Evolutionary conservation across 2,797 vertebrate genomes (phyloP), one percentile per base, ranked within the genome.

Genomic region (Telmatherina bonti): DNA sequence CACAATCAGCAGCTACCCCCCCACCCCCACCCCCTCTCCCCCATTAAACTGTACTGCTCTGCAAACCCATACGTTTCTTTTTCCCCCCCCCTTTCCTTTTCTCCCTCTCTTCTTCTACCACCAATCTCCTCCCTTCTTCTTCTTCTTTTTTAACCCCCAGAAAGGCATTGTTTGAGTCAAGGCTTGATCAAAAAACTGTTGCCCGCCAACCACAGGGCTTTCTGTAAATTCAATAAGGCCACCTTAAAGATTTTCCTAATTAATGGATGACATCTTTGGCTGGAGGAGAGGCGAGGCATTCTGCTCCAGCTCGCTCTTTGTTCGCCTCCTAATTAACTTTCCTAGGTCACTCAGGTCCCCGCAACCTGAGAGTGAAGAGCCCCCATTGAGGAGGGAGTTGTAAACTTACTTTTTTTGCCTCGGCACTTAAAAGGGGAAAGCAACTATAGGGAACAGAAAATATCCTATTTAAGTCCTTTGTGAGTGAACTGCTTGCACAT

Each of bases 201-300:
- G 96, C 94, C 97, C 94, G 96, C 96, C 96, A 96, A 97, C 96
- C 93, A 94, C 95, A 93, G 93, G 92, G 94, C 96, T 97, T 96
- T 98, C 96, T 97, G 96, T 97, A 96, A 95, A 95, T 96, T 97
- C 96, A 97, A 96, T 96, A 96, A 97, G 96, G 96, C 98, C 97
- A 99, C 98, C 98, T 99, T 98, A 98, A 99, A 97, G 96, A 98
- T 99, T 99, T 98, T 96, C 97, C 97, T 99, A 98, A 99, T 99
- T 98, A 99, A 98, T 99, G 97, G 97, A 98, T 99, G 97, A 98
- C 98, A 99, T 99, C 96, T 98, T 97, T 97, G 96, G 97, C 96
- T 98, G 93, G 95, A 97, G 97, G 96, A 97, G 97, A 98, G 97
- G 96, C 96, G 94, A 96, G 95, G 98, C 96, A 97, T 98, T 98